A percentile compares a stretch with the other conserved stretches of the same genome.
phyloP scores from a whole-genome alignment of 2,113 vertebrate species.

The Heterochromis multidens region DNA sequence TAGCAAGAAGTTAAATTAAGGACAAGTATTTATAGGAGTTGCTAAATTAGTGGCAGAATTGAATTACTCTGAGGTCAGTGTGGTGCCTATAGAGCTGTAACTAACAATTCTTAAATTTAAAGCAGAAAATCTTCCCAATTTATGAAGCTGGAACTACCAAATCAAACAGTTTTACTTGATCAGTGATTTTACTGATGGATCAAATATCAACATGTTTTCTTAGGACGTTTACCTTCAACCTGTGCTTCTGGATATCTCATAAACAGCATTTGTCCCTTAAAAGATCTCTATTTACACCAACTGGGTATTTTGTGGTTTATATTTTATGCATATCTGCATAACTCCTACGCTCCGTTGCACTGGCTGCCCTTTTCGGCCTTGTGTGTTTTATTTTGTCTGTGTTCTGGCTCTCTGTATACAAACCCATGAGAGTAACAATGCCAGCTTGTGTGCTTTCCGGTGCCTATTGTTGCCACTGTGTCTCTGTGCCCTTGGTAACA shows the following conservation, averaged over 20 bases:
- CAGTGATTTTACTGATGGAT: neutral
- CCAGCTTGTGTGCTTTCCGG: constrained; percentile 62
- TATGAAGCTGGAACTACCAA: neutral
- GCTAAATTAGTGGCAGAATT: neutral
- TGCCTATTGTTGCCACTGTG: constrained; percentile 46
- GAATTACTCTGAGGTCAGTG: neutral
- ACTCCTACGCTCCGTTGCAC: neutral
- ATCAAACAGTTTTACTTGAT: neutral
- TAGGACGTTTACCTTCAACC: neutral
- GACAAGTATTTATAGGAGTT: neutral
- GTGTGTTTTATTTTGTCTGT: constrained; percentile 13
- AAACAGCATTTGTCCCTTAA: neutral
- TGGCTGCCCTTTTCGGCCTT: neutral
- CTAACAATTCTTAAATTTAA: neutral
- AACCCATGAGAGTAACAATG: constrained; percentile 46
- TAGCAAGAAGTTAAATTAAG: neutral
- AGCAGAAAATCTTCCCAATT: neutral
- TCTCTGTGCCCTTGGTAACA: constrained; percentile 47
- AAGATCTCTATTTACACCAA: neutral
- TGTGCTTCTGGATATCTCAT: neutral
- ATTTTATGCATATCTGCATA: neutral
- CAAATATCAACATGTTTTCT: neutral
- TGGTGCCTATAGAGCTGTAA: neutral
- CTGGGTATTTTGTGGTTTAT: neutral
- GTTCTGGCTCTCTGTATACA: constrained; percentile 46